Conservation (phyloP, 2,888 invertebrate genomes). For the Helleia helle region DNA sequence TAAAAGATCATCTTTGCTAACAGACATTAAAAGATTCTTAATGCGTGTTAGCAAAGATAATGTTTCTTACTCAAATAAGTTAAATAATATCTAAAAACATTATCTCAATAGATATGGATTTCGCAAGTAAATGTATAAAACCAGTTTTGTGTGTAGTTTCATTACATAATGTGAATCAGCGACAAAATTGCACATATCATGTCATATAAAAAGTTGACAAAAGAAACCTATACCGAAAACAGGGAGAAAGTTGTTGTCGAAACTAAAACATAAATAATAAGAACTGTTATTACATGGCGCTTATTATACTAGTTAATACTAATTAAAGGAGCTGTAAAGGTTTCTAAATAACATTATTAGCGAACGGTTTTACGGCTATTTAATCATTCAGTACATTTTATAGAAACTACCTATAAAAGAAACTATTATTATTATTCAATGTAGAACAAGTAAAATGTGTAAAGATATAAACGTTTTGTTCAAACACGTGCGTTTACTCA, state of each 20-base stretch:
- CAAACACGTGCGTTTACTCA: constrained; percentile 49
- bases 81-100: too few species aligned
- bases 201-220: constrained; percentile 3
- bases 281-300: too few species aligned
- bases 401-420: too few species aligned
- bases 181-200: not conserved
- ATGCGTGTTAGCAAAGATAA: too few species aligned
- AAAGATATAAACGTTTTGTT: constrained; percentile 42
- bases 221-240: constrained; percentile 1
- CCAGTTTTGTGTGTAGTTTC: not conserved
- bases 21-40: too few species aligned
- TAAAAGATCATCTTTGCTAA: too few species aligned
- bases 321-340: not conserved
- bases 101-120: constrained; percentile 5
- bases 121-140: not conserved
- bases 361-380: too few species aligned
- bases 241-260: not conserved
- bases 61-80: too few species aligned
- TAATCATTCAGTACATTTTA: too few species aligned
- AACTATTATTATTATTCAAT: too few species aligned
- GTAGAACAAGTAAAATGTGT: constrained; percentile 28
- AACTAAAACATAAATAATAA: not conserved
- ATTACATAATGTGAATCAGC: constrained; percentile 4
- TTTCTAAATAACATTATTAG: too few species aligned
- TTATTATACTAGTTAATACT: too few species aligned